Conservation (phyloP, 2,797 vertebrate genomes). For the Aldrovandia affinis region DNA sequence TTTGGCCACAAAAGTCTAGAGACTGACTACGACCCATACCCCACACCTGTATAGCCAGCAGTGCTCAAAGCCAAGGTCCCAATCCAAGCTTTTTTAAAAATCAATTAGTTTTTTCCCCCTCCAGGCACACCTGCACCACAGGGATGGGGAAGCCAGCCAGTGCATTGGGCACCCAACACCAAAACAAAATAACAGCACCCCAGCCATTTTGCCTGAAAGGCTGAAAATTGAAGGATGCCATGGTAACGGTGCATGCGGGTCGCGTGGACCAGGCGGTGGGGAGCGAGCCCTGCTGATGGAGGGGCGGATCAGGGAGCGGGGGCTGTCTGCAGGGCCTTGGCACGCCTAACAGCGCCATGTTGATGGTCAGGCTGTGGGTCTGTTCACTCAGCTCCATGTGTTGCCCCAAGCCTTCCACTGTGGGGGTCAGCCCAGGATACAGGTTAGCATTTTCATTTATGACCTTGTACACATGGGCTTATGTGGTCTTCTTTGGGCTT, state of each 20-base stretch:
- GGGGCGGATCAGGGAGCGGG: constrained; percentile 11
- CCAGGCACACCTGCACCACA: constrained; percentile 48
- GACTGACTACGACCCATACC: background rate
- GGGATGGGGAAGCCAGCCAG: constrained; percentile 22
- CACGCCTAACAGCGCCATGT: constrained; percentile 24
- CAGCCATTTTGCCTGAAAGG: constrained; percentile 40
- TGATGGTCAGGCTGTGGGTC: background rate
- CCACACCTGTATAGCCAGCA: constrained; percentile 26
- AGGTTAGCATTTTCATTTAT: background rate
- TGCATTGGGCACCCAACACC: constrained; percentile 38
- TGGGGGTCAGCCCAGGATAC: constrained; percentile 11
- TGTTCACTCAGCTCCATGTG: constrained; percentile 13
- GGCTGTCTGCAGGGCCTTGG: constrained; percentile 35
- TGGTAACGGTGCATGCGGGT: constrained; percentile 45
- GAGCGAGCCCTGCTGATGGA: background rate
- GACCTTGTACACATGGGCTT: background rate
- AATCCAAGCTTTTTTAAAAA: constrained; percentile 35
- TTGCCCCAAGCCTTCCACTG: background rate
- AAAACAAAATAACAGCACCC: constrained; percentile 40
- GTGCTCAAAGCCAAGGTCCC: constrained; percentile 34
- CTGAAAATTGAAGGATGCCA: constrained; percentile 41
- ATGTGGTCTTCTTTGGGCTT: constrained; percentile 3
- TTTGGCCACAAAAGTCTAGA: background rate
- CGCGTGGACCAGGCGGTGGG: background rate
- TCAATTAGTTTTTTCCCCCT: constrained; percentile 27